These are phyloP conservation scores for Zaprionus gabonicus DNA, from an alignment of 1,140 invertebrate genomes.

Conservation along the genomic window DNA sequence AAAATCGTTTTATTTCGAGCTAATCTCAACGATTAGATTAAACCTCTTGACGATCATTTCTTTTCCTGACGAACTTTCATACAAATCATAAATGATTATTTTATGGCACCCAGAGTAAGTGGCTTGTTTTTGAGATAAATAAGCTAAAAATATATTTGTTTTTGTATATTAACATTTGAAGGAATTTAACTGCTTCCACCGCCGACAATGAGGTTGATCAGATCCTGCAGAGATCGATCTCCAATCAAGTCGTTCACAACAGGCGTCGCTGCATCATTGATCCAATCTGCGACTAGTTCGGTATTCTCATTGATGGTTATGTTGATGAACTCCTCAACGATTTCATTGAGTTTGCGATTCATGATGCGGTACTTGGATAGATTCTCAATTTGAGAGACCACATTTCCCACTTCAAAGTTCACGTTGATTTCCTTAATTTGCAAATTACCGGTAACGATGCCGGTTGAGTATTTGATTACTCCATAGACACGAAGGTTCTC, in stretches of 20 bases:
- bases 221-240: conserved; percentile 54
- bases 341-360: conserved; percentile 75
- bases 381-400: conserved; percentile 73
- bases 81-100: conserved; percentile 26
- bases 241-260: conserved; percentile 68
- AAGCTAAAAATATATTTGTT: conserved; percentile 3
- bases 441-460: conserved; percentile 42
- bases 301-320: conserved; percentile 77
- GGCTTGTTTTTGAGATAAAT: conserved; percentile 13
- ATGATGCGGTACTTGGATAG: conserved; percentile 68
- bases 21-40: conserved; percentile 74
- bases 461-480: conserved; percentile 57
- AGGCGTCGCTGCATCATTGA: conserved; percentile 57
- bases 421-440: conserved; percentile 59
- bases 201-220: conserved; percentile 55
- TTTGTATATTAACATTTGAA: conserved; percentile 19
- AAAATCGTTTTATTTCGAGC: conserved; percentile 17
- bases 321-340: conserved; percentile 75
- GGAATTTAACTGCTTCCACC: conserved; percentile 19
- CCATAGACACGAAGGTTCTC: conserved; percentile 62
- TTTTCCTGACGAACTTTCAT: conserved; percentile 5
- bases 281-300: conserved; percentile 55
- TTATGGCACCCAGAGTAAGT: conserved; percentile 24
- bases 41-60: conserved; percentile 18
- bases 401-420: conserved; percentile 59